Conservation (phyloP, 1,140 invertebrate species). For the Pseudomyrmex cubaensis region DNA sequence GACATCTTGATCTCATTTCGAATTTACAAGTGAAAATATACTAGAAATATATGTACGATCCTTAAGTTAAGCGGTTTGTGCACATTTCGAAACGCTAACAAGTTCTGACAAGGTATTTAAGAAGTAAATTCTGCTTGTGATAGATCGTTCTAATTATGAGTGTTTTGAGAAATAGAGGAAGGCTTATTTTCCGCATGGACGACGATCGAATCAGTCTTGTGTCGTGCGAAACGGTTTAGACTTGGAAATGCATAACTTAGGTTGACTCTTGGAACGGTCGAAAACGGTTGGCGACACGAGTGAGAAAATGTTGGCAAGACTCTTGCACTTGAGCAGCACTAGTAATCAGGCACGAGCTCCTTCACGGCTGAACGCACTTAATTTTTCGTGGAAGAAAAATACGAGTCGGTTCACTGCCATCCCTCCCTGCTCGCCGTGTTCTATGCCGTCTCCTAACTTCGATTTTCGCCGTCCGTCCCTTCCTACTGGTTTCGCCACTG, state of each 20-base stretch:
- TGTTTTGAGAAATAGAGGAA: not conserved
- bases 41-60: too few relatives aligned
- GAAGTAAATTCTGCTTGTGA: not conserved
- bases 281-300: conserved; percentile 30
- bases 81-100: too few relatives aligned
- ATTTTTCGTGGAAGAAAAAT: conserved; percentile 63
- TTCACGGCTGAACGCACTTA: conserved; percentile 57
- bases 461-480: conserved; percentile 53
- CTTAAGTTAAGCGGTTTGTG: too few relatives aligned
- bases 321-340: conserved; percentile 29
- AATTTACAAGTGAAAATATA: too few relatives aligned
- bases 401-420: conserved; percentile 6
- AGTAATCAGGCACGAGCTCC: conserved; percentile 61
- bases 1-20: not conserved
- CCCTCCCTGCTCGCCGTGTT: not conserved
- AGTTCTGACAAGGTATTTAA: too few relatives aligned
- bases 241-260: not conserved
- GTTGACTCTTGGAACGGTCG: conserved; percentile 49
- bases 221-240: not conserved
- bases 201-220: not conserved
- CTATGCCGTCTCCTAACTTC: conserved; percentile 27
- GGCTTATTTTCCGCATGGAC: not conserved
- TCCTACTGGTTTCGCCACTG: not conserved
- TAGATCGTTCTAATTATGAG: not conserved
- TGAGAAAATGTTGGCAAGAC: conserved; percentile 53